Evolutionary conservation across 2,113 vertebrate genomes (phyloP).

Genomic region (Antennarius striatus): DNA sequence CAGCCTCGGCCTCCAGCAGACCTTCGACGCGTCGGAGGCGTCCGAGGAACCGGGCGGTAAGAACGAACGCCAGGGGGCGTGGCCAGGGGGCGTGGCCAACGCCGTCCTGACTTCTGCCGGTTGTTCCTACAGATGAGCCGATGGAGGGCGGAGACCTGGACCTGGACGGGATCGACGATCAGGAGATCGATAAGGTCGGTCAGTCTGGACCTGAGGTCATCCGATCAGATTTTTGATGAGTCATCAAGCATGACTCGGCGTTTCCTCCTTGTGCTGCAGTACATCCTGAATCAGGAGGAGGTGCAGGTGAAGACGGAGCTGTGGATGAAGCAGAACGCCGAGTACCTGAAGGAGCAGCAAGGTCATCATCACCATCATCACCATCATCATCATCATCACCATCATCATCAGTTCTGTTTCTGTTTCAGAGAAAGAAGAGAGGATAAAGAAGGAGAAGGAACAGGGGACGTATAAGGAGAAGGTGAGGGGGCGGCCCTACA

Average conservation of each 20-base stretch:
- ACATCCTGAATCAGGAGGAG: conserved; percentile 92
- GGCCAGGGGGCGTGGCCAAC: no score
- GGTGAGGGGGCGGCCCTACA: conserved; percentile 67
- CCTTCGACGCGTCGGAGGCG: conserved; percentile 83
- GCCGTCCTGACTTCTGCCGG: no score
- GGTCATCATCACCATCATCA: conserved; percentile 68
- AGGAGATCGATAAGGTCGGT: conserved; percentile 92
- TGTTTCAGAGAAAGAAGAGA: conserved; percentile 92
- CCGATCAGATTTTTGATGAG: no score
- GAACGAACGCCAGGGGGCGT: conserved; percentile 22
- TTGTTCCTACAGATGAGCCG: conserved; percentile 74
- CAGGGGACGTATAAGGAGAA: conserved; percentile 98
- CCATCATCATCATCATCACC: no score
- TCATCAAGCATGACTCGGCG: neutral
- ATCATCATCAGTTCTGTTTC: neutral
- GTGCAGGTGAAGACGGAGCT: conserved; percentile 92
- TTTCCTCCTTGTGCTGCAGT: conserved; percentile 74
- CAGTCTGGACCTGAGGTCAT: no score
- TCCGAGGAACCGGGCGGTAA: conserved; percentile 76
- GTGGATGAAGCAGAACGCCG: conserved; percentile 96
- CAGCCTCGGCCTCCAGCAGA: conserved; percentile 87
- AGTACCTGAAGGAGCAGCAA: conserved; percentile 93
- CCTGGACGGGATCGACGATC: conserved; percentile 93
- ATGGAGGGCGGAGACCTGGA: conserved; percentile 88
- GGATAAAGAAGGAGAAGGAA: conserved; percentile 93